Base-by-base conservation (phyloP, 2,888 invertebrate genomes). In the Dysmachus trigonus region DNA sequence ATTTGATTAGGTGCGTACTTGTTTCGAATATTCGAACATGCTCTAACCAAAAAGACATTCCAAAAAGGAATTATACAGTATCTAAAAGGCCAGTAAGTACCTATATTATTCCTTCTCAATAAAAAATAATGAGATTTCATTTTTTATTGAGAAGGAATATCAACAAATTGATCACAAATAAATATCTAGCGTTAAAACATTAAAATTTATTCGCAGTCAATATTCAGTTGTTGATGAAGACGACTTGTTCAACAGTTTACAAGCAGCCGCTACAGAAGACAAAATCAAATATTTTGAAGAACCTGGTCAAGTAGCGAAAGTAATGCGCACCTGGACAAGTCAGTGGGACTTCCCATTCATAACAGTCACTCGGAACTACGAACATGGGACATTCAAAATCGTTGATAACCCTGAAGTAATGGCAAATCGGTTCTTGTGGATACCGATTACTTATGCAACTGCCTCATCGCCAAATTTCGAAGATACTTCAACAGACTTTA, bases 321-420 rank as follows among this genome's bases (percentile, higher is more conserved):
- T 94, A 93, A 87, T 95, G 93, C 90, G 93, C 30, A 93, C 93
- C 0, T 96, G 95, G 95, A 94, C 94, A 0, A 92, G 93, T 27
- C 94, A 94, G 89, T 91, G 93, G 72, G 94, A 94, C 73, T 94
- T 93, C 90, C 95, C 95, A 0, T 92, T 95, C 0, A 89, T 95
- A 0, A 91, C 91, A 27, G 93, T 94, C 0, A 77, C 89, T 1
- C 87, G 90, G 2, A 93, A 94, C 87, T 94, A 95, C 1, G 89
- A 90, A 30, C 88, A 89, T 2, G 89, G 90, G 47, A 92, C 93
- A 0, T 93, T 94, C 0, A 92, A 93, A 35, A 91, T 96, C 35
- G 92, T 92, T 0, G 95, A 96, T n/a, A n/a, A n/a, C n/a, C n/a
- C n/a, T n/a, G n/a, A 86, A 88, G 87, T 5, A 87, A 88, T 18